Conservation (phyloP, 2,888 invertebrate species). For the Tetranychus truncatus region DNA sequence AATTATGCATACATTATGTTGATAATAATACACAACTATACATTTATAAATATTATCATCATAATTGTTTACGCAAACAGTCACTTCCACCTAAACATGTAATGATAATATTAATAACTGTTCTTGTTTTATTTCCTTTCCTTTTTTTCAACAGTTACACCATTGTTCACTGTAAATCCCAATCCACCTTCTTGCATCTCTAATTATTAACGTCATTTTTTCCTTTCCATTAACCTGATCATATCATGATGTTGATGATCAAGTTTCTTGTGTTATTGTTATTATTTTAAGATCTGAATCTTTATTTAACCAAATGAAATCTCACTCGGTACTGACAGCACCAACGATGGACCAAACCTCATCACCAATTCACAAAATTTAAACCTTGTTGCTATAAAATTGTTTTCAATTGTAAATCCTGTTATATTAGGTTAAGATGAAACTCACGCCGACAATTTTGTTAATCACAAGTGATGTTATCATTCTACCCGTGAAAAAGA, state of each 20-base stretch:
- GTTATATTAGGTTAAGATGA: too few relatives aligned
- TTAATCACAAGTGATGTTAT: too few relatives aligned
- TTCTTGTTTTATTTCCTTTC: neutral
- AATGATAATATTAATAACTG: neutral
- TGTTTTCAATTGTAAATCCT: neutral
- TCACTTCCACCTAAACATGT: neutral
- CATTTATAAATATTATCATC: neutral
- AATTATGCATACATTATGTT: neutral
- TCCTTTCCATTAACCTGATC: too few relatives aligned
- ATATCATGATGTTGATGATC: too few relatives aligned
- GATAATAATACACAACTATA: neutral
- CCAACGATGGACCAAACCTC: neutral
- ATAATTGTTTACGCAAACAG: neutral
- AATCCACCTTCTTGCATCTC: neutral
- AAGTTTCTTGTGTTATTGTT: too few relatives aligned
- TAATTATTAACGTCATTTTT: too few relatives aligned
- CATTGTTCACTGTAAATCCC: neutral
- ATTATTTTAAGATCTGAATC: neutral
- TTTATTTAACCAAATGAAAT: neutral
- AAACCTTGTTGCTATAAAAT: neutral
- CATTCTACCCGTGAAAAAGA: too few relatives aligned
- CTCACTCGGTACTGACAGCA: neutral
- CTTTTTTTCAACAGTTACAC: neutral
- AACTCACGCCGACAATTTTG: too few relatives aligned
- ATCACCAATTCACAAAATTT: neutral